Base-by-base conservation (phyloP, 2,113 vertebrate species). In the Catharus minimus region DNA sequence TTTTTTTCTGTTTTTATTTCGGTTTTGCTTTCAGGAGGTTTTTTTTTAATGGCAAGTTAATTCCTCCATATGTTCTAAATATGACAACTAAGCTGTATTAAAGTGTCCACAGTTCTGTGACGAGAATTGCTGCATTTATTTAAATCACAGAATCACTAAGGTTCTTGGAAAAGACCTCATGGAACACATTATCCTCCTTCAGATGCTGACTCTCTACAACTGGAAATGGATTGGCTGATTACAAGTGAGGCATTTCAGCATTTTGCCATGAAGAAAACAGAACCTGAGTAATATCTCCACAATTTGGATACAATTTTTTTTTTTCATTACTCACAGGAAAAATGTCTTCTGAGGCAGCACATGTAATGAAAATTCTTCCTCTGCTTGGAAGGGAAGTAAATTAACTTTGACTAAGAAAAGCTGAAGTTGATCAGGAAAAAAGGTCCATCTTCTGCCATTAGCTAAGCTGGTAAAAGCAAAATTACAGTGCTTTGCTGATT, bases 1-100 rank as follows among this genome's bases (percentile, higher is more conserved):
- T 38, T 38, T 38, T 38, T 38, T 38, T 38, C 38, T 15, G 7
- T 3, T 47, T 33, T 30, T 5, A 5, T 24, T 39, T 27, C 21
- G 12, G 10, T 33, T 47, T 33, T 55, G 18, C 7, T 32, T 57
- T 33, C 23, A 14, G 47, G 5, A 16, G 50, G 9, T 13, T 10
- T 22, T 4, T 4, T 27, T 7, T 43, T 33, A 5, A 9, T 8
- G 3, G 4, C 12, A 36, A 1, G 0, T 15, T 38, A 24, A 11
- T 55, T 65, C 6, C 3, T 12, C 32, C 27, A 74, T 41, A 19
- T 43, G 1, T 30, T 38, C 4, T 8, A 18, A 24, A 7, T 38
- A 9, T n/a, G 10, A 10, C 21, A 56, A 27, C 16, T 24, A 21
- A 15, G 1, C 5, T 72, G 5, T 7, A 5, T 21, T 38, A 26